These are phyloP conservation scores for Rhyacichthys aspro DNA, from an alignment of 2,797 vertebrate genomes.

Conservation along the genomic window DNA sequence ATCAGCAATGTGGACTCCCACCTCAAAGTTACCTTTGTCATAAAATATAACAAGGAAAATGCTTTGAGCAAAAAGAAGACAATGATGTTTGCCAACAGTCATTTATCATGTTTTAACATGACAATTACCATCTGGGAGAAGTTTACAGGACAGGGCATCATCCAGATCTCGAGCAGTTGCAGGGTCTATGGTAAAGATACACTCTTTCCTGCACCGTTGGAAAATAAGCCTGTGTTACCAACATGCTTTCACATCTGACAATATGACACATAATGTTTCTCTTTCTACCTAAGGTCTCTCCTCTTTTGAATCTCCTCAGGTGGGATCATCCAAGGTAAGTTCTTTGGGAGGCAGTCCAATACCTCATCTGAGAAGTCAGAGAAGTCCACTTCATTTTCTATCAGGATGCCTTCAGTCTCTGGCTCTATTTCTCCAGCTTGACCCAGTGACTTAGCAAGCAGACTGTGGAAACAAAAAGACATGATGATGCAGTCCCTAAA, in stretches of 20 bases:
- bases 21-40: slow-evolving; percentile 90
- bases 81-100: no score
- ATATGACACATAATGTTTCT: background rate
- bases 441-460: slow-evolving; percentile 90
- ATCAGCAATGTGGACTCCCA: slow-evolving; percentile 96
- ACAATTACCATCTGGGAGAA: slow-evolving; percentile 90
- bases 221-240: background rate
- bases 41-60: slow-evolving; percentile 4
- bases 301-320: slow-evolving; percentile 83
- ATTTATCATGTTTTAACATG: background rate
- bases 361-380: slow-evolving; percentile 89
- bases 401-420: slow-evolving; percentile 95
- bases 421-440: slow-evolving; percentile 97
- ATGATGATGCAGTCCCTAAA: background rate
- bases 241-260: background rate
- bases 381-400: slow-evolving; percentile 92
- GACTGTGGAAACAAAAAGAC: slow-evolving; percentile 66
- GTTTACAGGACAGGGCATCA: slow-evolving; percentile 95
- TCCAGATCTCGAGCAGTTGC: slow-evolving; percentile 95
- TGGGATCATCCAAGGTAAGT: slow-evolving; percentile 90
- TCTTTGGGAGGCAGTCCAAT: slow-evolving; percentile 89
- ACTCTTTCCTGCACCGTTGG: slow-evolving; percentile 84
- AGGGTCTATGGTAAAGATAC: slow-evolving; percentile 97
- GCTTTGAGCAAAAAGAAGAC: background rate
- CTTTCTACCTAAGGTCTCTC: slow-evolving; percentile 89